Evolutionary conservation across 2,797 vertebrate genomes (phyloP).

Genomic region (Chaunax sp.): DNA sequence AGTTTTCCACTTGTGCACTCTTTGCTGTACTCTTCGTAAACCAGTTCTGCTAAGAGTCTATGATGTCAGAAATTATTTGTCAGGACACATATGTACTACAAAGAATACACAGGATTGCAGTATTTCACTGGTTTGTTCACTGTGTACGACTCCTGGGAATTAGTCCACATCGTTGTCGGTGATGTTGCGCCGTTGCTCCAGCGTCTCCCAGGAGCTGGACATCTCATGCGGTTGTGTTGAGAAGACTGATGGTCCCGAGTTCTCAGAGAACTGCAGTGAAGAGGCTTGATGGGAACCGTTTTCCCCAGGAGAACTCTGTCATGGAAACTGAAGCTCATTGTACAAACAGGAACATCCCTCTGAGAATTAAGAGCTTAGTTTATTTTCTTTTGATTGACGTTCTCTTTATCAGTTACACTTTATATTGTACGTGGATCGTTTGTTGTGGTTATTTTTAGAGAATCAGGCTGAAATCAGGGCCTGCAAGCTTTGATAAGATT

Average conservation of each 20-base stretch:
- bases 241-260: constrained; percentile 57
- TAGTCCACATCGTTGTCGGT: background rate
- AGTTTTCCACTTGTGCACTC: constrained; percentile 3
- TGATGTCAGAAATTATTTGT: background rate
- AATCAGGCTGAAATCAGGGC: background rate
- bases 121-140: background rate
- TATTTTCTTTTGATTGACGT: background rate
- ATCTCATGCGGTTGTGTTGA: constrained; percentile 52
- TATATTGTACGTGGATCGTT: constrained; percentile 16
- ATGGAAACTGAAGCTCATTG: constrained; percentile 65
- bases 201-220: constrained; percentile 52
- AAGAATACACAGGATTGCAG: background rate
- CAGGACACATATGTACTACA: background rate
- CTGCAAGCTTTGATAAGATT: background rate
- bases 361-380: constrained; percentile 12
- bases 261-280: constrained; percentile 58
- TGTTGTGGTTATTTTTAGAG: background rate
- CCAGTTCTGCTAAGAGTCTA: constrained; percentile 34
- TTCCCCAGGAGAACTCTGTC: constrained; percentile 58
- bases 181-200: background rate
- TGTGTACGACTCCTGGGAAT: background rate
- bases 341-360: constrained; percentile 35
- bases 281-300: constrained; percentile 50
- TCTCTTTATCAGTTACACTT: too few relatives aligned
- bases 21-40: constrained; percentile 37